These are phyloP conservation scores for Calephelis perditalis DNA, from an alignment of 2,888 invertebrate genomes.

Conservation along the genomic window DNA sequence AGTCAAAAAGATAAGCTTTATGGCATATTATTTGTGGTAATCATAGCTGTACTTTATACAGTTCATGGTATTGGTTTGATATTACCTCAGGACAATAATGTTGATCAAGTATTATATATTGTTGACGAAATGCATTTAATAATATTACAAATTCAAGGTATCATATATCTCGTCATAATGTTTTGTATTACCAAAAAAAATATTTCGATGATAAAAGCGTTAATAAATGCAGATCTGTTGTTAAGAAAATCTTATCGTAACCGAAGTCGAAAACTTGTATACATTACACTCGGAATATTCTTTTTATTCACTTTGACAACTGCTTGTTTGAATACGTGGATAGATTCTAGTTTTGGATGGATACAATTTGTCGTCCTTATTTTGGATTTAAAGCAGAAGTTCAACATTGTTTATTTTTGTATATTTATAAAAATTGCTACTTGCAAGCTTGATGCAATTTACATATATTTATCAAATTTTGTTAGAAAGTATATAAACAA, in stretches of 20 bases:
- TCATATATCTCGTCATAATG: conserved; percentile 11
- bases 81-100: background rate
- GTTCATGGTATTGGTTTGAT: background rate
- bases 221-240: conserved; percentile 21
- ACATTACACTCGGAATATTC: conserved; percentile 15
- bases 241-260: conserved; percentile 14
- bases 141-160: conserved; percentile 4
- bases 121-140: background rate
- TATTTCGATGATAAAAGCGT: conserved; percentile 14
- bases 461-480: conserved; percentile 43
- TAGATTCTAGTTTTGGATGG: background rate
- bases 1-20: conserved; percentile 37
- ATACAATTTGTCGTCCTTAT: background rate
- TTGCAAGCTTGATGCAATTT: conserved; percentile 41
- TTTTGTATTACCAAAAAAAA: conserved; percentile 11
- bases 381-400: conserved; percentile 21
- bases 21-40: conserved; percentile 28
- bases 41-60: conserved; percentile 29
- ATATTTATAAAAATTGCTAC: conserved; percentile 41
- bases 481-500: conserved; percentile 28
- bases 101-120: background rate
- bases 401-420: conserved; percentile 35
- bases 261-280: background rate
- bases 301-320: background rate
- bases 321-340: background rate